Percentiles rank a stretch among this genome's conserved stretches.
These are phyloP conservation scores for Coendou prehensilis DNA, from an alignment of 2,797 vertebrate genomes.

Conservation along the genomic window DNA sequence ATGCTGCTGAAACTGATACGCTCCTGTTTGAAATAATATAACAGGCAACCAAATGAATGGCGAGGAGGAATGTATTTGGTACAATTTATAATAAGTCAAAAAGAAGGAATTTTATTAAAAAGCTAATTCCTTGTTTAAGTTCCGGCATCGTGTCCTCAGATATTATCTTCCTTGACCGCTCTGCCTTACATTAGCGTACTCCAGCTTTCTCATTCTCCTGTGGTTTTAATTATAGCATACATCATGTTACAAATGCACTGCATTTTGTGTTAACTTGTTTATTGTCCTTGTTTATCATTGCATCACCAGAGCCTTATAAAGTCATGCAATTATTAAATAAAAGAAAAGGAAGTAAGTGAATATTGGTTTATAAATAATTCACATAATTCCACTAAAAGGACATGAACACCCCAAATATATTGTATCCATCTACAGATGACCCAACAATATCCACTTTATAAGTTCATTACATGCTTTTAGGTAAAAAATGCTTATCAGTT, in stretches of 20 bases:
- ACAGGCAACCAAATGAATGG: background rate
- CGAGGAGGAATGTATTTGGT: background rate
- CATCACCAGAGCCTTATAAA: background rate
- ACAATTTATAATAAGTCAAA: background rate
- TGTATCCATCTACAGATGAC: background rate
- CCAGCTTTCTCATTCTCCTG: background rate
- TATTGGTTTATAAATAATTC: background rate
- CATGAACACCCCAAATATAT: background rate
- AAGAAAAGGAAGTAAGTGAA: background rate
- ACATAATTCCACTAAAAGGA: background rate
- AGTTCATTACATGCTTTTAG: background rate
- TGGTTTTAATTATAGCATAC: background rate
- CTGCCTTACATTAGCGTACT: background rate
- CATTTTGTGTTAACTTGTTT: background rate
- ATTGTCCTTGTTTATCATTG: background rate
- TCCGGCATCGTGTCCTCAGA: background rate
- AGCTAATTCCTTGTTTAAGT: background rate
- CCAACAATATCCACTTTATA: background rate
- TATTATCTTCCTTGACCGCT: background rate
- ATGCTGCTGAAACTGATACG: background rate
- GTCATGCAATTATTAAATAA: slow-evolving; percentile 6
- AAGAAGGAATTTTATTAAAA: background rate
- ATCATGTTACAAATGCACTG: background rate
- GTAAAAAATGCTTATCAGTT: background rate
- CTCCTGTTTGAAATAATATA: background rate